A percentile compares a stretch with the other conserved stretches of the same genome.
phyloP scores from a whole-genome alignment of 2,888 invertebrate species.

The Napeogenes inachia region DNA sequence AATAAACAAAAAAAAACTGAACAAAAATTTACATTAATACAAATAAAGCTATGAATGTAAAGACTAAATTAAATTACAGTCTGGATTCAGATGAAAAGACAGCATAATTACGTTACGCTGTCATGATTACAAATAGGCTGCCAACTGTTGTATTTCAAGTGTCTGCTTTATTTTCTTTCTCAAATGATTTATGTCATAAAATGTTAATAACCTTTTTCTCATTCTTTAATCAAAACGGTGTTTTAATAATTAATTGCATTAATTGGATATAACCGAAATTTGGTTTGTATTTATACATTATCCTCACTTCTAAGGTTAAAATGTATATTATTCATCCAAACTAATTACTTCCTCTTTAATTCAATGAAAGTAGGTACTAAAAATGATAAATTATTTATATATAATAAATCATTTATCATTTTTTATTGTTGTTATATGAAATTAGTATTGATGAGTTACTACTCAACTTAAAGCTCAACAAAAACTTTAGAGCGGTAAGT shows the following conservation, averaged over 20 bases:
- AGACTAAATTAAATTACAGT: constrained; percentile 22
- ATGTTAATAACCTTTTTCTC: constrained; percentile 2
- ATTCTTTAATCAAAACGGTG: background rate
- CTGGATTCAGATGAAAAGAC: constrained; percentile 20
- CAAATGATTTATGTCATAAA: constrained; percentile 1
- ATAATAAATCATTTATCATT: too few species aligned
- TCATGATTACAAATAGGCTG: constrained; percentile 11
- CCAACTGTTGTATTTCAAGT: constrained; percentile 7
- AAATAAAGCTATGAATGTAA: constrained; percentile 20
- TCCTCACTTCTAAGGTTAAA: too few species aligned
- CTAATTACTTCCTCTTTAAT: too few species aligned
- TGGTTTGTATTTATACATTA: too few species aligned
- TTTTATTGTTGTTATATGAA: too few species aligned
- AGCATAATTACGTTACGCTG: constrained; percentile 13
- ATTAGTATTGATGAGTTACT: too few species aligned
- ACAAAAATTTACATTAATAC: constrained; percentile 2
- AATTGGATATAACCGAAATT: too few species aligned
- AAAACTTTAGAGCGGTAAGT: too few species aligned
- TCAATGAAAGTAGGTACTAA: too few species aligned
- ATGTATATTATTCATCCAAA: too few species aligned
- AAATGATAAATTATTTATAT: too few species aligned
- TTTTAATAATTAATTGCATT: background rate
- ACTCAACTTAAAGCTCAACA: too few species aligned
- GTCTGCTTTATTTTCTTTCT: constrained; percentile 6
- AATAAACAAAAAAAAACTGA: background rate